Base-by-base conservation (phyloP, 1,140 invertebrate genomes). In the Thalassaphorura encarpata region DNA sequence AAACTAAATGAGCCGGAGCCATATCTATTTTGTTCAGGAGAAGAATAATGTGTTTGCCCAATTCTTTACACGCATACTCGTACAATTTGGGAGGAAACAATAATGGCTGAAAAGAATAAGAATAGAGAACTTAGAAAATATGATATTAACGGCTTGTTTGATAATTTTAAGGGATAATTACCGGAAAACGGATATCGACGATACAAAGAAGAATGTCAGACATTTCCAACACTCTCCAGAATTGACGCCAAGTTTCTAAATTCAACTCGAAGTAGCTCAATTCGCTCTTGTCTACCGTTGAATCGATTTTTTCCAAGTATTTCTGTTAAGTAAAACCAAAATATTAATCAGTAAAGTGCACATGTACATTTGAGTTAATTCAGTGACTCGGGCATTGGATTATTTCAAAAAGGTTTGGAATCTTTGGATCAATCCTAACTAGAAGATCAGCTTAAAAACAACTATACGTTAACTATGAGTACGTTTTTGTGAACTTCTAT, bases 1-100 rank as follows among this genome's bases (percentile, higher is more conserved):
- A 76, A 19, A 92, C 88, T 29, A 92, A 72, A 1, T 80, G 67
- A 0, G 89, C 76, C 18, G 88, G 83, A 11, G 84, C 85, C 53
- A 97, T 71, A 74, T 97, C 93, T 45, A 94, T 82, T 75, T 97
- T 97, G 68, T 97, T 96, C 15, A 96, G 73, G 1, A 96, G 80
- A 28, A 96, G 67, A 58, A 97, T 87, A 69, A 94, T 82, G 31
- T 84, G 76, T 70, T 92, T 92, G 5, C 82, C 79, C 21, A 90
- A 70, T 15, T 78, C 76, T 4, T 82, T 75, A 1, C 81, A 80
- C 6, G 93, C 77, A 69, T 89, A 83, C 21, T 84, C 69, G 66
- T 93, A 95, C 0, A 97, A 74, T 23, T 85, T 85, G 0, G 91
- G 90, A 1, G 92, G 89, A 71, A 97, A 94, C 78, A 92, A 85